phyloP scores from a whole-genome alignment of 2,888 invertebrate species.

The Serrognathus titanus region DNA sequence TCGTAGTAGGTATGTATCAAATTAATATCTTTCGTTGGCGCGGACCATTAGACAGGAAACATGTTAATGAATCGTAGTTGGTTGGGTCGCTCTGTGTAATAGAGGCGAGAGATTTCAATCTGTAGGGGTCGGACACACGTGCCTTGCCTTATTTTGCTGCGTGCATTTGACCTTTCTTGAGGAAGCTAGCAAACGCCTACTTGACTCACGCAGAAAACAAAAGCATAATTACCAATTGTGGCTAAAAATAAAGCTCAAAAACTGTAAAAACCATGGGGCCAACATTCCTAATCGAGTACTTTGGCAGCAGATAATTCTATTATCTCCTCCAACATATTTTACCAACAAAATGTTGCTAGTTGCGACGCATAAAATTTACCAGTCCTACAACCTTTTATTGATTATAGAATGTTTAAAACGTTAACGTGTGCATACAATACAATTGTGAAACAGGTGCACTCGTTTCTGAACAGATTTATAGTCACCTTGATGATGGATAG shows the following conservation, averaged over 20 bases:
- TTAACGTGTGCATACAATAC: not conserved
- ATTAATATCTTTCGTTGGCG: no score
- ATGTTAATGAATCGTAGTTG: not conserved
- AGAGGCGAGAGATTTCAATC: not conserved
- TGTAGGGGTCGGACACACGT: not conserved
- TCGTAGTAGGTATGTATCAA: no score
- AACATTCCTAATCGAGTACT: no score
- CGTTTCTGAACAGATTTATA: slow-evolving; percentile 16
- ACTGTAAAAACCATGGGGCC: no score
- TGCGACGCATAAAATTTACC: not conserved
- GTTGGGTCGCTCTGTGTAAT: not conserved
- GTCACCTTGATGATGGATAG: slow-evolving; percentile 15
- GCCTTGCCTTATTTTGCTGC: not conserved
- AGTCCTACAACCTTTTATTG: not conserved
- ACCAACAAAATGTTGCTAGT: not conserved
- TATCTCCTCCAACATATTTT: no score
- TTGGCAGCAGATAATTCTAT: no score
- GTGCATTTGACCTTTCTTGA: not conserved
- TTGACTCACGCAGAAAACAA: no score
- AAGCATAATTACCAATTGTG: no score
- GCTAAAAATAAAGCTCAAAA: no score
- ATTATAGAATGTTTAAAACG: not conserved
- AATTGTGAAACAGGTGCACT: slow-evolving; percentile 13
- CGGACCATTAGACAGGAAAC: not conserved
- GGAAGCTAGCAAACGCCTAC: no score